Conservation (phyloP, 1,140 invertebrate species). For the Cyrtorhinus lividipennis region DNA sequence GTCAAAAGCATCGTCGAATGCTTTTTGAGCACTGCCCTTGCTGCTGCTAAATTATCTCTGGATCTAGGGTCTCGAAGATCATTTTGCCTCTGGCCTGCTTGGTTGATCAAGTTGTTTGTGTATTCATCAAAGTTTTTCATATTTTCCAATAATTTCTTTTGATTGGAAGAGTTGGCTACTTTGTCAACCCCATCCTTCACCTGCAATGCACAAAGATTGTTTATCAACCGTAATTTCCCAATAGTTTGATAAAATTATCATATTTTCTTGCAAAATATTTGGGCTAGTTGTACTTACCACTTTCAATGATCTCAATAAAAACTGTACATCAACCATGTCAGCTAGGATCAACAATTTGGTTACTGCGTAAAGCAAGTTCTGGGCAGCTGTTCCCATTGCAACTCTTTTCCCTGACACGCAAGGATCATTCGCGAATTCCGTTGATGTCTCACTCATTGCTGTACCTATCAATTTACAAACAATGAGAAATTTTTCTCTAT, state of each 20-base stretch:
- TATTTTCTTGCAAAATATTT: not conserved
- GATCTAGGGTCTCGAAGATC: conserved; percentile 90
- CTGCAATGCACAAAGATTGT: too few species aligned
- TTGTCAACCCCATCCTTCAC: conserved; percentile 90
- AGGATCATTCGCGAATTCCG: conserved; percentile 92
- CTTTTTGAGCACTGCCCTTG: conserved; percentile 90
- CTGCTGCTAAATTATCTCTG: conserved; percentile 91
- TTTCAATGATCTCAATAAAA: conserved; percentile 74
- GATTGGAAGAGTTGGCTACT: conserved; percentile 76
- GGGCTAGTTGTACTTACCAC: conserved; percentile 36
- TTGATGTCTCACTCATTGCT: conserved; percentile 77
- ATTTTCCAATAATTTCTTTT: conserved; percentile 83
- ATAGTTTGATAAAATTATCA: too few species aligned
- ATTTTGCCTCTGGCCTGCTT: conserved; percentile 82
- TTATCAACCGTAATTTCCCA: too few species aligned
- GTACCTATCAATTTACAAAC: too few species aligned
- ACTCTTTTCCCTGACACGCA: conserved; percentile 84
- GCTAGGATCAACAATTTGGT: conserved; percentile 87
- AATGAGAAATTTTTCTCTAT: too few species aligned
- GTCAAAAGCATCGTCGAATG: conserved; percentile 96
- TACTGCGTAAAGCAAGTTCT: conserved; percentile 83
- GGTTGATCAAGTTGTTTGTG: conserved; percentile 77
- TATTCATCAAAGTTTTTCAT: conserved; percentile 77
- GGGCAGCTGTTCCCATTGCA: conserved; percentile 86
- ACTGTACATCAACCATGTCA: conserved; percentile 96